Evolutionary conservation across 30 jellyfish, hydroid and myxozoan species (phyloP).

Genomic region (Aurelia sp.): DNA sequence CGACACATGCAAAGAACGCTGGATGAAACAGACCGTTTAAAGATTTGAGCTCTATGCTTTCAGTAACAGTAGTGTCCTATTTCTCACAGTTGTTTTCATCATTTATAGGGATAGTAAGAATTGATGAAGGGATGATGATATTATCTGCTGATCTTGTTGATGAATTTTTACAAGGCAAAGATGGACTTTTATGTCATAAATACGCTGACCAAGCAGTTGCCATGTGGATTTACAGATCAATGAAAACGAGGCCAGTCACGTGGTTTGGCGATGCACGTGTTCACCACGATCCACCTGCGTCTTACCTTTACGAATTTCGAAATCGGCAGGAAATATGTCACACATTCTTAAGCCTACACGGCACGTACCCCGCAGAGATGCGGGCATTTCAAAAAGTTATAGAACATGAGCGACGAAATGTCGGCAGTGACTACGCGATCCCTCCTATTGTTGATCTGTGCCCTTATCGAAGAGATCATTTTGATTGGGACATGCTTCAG

Average conservation of each 20-base stretch:
- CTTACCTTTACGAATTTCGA: conserved; percentile 54
- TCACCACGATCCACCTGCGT: conserved; percentile 89
- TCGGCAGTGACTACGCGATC: conserved; percentile 46
- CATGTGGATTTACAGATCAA: conserved; percentile 83
- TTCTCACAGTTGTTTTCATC: neutral
- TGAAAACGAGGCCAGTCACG: conserved; percentile 72
- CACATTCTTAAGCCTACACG: conserved; percentile 82
- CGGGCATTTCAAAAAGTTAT: conserved; percentile 44
- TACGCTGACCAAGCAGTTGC: conserved; percentile 93
- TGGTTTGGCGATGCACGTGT: conserved; percentile 88
- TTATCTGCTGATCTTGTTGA: conserved; percentile 75
- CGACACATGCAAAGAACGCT: no score
- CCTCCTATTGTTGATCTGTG: conserved; percentile 79
- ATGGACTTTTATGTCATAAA: conserved; percentile 68
- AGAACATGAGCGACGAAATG: conserved; percentile 47
- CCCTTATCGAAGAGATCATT: conserved; percentile 67
- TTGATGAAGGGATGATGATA: conserved; percentile 90
- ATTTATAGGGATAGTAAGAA: conserved; percentile 72
- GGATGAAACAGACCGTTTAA: no score
- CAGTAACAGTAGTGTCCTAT: neutral
- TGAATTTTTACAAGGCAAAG: conserved; percentile 56
- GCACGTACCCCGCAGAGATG: conserved; percentile 82
- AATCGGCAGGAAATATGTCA: conserved; percentile 78
- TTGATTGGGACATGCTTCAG: conserved; percentile 68
- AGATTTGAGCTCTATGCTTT: no score